Evolutionary conservation across 2,888 invertebrate species (phyloP).

Genomic region (Brachynemurus nebulosus): DNA sequence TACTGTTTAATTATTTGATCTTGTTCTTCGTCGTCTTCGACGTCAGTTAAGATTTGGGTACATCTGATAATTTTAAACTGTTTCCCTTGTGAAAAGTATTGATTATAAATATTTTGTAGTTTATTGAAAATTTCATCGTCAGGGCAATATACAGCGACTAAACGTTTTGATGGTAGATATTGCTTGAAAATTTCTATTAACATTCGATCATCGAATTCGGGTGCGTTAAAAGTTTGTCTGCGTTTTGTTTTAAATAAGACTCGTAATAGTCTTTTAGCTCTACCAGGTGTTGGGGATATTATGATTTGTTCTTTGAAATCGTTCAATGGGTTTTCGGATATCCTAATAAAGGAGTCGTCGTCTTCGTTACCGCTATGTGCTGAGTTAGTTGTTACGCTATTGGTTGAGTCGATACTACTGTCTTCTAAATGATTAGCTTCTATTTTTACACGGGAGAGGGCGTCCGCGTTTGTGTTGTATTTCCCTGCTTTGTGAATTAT

Average conservation of each 20-base stretch:
- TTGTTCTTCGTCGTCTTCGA: slow-evolving; percentile 9
- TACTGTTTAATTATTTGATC: slow-evolving; percentile 11
- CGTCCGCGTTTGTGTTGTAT: slow-evolving; percentile 23
- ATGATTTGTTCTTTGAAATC: neutral
- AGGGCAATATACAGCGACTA: neutral
- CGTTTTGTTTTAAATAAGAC: neutral
- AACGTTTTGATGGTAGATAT: neutral
- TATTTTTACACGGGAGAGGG: slow-evolving; percentile 19
- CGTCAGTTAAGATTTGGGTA: slow-evolving; percentile 1
- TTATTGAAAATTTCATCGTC: neutral
- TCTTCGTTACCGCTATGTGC: neutral
- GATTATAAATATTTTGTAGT: neutral
- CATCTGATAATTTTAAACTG: slow-evolving; percentile 1
- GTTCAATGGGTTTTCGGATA: slow-evolving; percentile 1
- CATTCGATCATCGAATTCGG: neutral
- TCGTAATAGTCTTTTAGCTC: slow-evolving; percentile 11
- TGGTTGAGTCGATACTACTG: no score
- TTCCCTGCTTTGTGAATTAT: slow-evolving; percentile 23
- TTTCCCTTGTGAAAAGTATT: neutral
- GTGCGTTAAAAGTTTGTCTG: neutral
- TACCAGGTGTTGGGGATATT: no score
- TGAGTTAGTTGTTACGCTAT: slow-evolving; percentile 6
- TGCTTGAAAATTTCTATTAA: neutral
- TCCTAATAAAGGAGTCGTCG: neutral
- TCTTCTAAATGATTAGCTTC: no score